phyloP scores from a whole-genome alignment of 2,888 invertebrate species.

The Caenorhabditis angaria region DNA sequence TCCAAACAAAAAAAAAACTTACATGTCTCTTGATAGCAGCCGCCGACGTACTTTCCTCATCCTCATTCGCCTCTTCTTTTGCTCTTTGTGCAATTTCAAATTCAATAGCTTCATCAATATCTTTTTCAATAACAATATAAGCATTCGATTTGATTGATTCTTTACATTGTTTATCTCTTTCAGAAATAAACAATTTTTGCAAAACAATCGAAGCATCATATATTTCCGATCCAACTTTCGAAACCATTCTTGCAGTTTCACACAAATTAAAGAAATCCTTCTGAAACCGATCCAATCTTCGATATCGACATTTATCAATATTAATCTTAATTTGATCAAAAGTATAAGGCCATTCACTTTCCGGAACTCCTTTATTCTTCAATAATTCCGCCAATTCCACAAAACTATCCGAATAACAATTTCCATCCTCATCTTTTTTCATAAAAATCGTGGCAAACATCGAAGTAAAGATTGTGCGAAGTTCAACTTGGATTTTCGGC shows the following conservation, averaged over 20 bases:
- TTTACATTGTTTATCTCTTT: conserved; percentile 81
- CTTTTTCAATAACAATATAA: conserved; percentile 78
- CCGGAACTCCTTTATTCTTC: conserved; percentile 75
- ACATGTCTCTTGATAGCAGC: conserved; percentile 31
- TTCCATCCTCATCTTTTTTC: conserved; percentile 93
- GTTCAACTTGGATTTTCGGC: conserved; percentile 77
- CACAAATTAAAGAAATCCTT: conserved; percentile 91
- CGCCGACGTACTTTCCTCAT: conserved; percentile 10
- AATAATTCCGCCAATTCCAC: conserved; percentile 85
- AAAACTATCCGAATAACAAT: conserved; percentile 94
- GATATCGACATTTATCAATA: conserved; percentile 87
- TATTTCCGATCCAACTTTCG: conserved; percentile 86
- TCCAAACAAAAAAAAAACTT: not conserved
- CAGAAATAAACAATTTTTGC: conserved; percentile 86
- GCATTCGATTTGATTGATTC: conserved; percentile 88
- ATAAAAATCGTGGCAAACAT: conserved; percentile 93
- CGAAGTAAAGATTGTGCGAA: conserved; percentile 88
- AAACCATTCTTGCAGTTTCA: conserved; percentile 85
- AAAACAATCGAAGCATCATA: conserved; percentile 95
- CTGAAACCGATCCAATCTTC: conserved; percentile 86
- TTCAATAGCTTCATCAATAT: conserved; percentile 42
- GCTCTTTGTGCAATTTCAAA: conserved; percentile 22
- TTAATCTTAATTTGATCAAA: conserved; percentile 91
- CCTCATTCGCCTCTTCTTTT: conserved; percentile 41
- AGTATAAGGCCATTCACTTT: conserved; percentile 80